A percentile compares a stretch with the other conserved stretches of the same genome.
Evolutionary conservation across 2,113 vertebrate species (phyloP).

Genomic region (Carettochelys insculpta): DNA sequence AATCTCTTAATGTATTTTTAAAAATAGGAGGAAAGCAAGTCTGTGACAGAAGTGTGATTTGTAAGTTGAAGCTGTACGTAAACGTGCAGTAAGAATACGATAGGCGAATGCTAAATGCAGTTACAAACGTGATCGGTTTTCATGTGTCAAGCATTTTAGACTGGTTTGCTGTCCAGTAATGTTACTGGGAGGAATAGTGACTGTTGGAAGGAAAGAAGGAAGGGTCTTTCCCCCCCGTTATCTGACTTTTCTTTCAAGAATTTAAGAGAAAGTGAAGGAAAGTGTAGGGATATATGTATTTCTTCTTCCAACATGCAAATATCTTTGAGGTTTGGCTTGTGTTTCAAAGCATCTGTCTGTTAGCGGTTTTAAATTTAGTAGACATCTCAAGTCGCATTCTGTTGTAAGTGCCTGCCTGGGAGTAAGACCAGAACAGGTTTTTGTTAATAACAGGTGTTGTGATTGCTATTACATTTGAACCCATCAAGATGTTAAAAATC

Average conservation of each 20-base stretch:
- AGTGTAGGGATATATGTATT: background rate
- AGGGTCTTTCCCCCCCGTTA: background rate
- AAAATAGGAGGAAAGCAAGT: background rate
- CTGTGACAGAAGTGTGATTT: background rate
- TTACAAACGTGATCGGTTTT: background rate
- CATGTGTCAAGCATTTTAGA: background rate
- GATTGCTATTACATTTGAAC: background rate
- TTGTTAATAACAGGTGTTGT: background rate
- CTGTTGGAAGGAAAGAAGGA: background rate
- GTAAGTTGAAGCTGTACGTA: background rate
- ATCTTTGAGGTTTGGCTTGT: background rate
- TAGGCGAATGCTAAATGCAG: background rate
- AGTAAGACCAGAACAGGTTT: background rate
- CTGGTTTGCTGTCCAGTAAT: background rate
- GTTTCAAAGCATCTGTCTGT: slow-evolving; percentile 13
- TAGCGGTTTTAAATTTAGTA: background rate
- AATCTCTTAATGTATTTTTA: background rate
- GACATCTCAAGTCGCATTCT: background rate
- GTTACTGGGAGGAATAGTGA: background rate
- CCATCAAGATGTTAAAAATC: fast-evolving
- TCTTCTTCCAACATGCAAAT: fast-evolving
- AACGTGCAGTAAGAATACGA: background rate
- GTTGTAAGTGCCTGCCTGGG: fast-evolving
- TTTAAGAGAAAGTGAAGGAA: fast-evolving
- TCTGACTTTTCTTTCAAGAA: background rate